Percentiles rank a stretch among this genome's conserved stretches.
These are phyloP conservation scores for Tragelaphus buxtoni DNA, from an alignment of 2,113 vertebrate genomes.

Conservation along the genomic window DNA sequence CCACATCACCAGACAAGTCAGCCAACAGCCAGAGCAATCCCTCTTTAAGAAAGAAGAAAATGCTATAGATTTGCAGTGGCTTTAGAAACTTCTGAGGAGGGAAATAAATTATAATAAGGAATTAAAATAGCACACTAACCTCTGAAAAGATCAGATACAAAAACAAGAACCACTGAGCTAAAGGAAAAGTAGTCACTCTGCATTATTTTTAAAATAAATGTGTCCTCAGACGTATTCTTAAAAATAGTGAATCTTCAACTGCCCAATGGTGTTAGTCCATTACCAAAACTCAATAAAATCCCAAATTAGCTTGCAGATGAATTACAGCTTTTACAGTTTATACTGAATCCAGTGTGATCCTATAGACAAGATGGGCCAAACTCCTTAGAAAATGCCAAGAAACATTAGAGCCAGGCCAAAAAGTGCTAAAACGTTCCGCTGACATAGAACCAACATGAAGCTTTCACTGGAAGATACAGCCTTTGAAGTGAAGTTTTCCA, in stretches of 20 bases:
- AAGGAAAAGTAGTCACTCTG: background rate
- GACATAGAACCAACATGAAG: constrained; percentile 45
- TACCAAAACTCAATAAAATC: constrained; percentile 37
- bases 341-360: constrained; percentile 22
- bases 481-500: constrained; percentile 43
- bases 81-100: constrained; percentile 3
- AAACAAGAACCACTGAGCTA: background rate
- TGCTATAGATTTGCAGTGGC: background rate
- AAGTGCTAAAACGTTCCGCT: background rate
- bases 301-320: constrained; percentile 4
- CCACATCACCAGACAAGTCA: background rate
- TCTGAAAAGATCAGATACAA: background rate
- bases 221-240: background rate
- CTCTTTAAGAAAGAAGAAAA: constrained; percentile 2
- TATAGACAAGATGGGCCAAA: constrained; percentile 24
- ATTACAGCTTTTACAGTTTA: constrained; percentile 25
- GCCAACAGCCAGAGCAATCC: background rate
- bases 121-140: constrained; percentile 18
- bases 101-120: background rate
- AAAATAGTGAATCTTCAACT: background rate
- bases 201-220: constrained; percentile 18
- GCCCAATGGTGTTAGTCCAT: background rate
- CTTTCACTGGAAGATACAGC: constrained; percentile 13
- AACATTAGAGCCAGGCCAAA: constrained; percentile 34
- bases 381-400: constrained; percentile 44